Base-by-base conservation (phyloP, 2,888 invertebrate genomes). In the Zelleria hepariella region DNA sequence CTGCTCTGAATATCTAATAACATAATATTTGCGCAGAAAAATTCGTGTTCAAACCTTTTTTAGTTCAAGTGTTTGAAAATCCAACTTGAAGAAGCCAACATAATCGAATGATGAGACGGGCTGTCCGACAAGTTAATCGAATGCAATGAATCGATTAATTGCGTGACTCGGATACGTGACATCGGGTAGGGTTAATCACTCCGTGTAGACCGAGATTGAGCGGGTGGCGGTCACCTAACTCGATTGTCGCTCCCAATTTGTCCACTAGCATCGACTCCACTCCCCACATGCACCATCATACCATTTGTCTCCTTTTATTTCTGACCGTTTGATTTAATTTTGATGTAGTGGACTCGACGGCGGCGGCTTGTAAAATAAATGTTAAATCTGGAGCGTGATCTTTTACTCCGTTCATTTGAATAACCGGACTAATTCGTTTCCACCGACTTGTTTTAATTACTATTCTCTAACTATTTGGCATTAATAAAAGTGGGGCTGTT, bases 211-310 rank as follows among this genome's bases (percentile, higher is more conserved):
- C 65, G 72, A 77, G 80, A 81, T 82, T 78, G 78, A 26, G 58
- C 27, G 48, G 20, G n/a, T 15, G 15, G 72, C 80, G 86, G 85
- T 87, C 86, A 86, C 82, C 75, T 87, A 82, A 86, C 82, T 85
- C 80, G 84, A 86, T 86, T 83, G 82, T 76, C 83, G 79, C 79
- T 75, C 75, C 82, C 83, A 86, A 86, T 86, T 84, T 81, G 81
- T 82, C 77, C 73, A 76, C 77, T 67, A 42, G 32, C 32, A 42
- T 42, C 71, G 72, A 71, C 71, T 67, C 68, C 71, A 52, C 69
- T 68, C 70, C 71, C 68, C 68, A 72, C 73, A 73, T 69, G 69
- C 67, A 71, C 26, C 10, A n/a, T n/a, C n/a, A 23, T 8, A 27
- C 25, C 58, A 58, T 58, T 58, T 58, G 26, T 58, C 58, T 58